These are phyloP conservation scores for Acleris literana DNA, from an alignment of 2,888 invertebrate genomes.

Conservation along the genomic window DNA sequence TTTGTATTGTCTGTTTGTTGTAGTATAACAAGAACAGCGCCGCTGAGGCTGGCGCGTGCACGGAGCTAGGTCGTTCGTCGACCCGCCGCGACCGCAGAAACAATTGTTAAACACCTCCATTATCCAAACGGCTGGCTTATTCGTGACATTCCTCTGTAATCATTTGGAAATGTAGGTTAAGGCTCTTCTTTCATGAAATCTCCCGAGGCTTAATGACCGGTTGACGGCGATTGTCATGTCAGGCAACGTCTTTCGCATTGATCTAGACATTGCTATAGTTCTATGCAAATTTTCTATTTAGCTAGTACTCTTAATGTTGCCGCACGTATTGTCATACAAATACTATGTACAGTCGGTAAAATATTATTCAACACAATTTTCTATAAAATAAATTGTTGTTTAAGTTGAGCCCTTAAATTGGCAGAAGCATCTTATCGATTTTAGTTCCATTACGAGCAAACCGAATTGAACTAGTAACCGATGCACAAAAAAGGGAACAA, in stretches of 20 bases:
- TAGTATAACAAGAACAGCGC: conserved; percentile 33
- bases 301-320: too few relatives aligned
- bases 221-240: conserved; percentile 16
- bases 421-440: too few relatives aligned
- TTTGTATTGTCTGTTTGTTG: conserved; percentile 24
- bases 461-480: too few relatives aligned
- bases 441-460: too few relatives aligned
- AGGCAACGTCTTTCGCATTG: background rate
- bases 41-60: conserved; percentile 39
- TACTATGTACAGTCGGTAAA: too few relatives aligned
- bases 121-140: conserved; percentile 75
- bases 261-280: background rate
- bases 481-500: too few relatives aligned
- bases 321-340: too few relatives aligned
- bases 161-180: conserved; percentile 76
- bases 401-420: too few relatives aligned
- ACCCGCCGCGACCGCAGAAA: conserved; percentile 68
- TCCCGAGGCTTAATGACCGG: conserved; percentile 38
- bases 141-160: conserved; percentile 82
- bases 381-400: too few relatives aligned
- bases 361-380: too few relatives aligned
- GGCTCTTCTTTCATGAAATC: conserved; percentile 67
- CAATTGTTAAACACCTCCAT: conserved; percentile 76
- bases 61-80: conserved; percentile 80
- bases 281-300: too few relatives aligned